Evolutionary conservation across 2,888 invertebrate genomes (phyloP).

Genomic region (Trachelus stipa): DNA sequence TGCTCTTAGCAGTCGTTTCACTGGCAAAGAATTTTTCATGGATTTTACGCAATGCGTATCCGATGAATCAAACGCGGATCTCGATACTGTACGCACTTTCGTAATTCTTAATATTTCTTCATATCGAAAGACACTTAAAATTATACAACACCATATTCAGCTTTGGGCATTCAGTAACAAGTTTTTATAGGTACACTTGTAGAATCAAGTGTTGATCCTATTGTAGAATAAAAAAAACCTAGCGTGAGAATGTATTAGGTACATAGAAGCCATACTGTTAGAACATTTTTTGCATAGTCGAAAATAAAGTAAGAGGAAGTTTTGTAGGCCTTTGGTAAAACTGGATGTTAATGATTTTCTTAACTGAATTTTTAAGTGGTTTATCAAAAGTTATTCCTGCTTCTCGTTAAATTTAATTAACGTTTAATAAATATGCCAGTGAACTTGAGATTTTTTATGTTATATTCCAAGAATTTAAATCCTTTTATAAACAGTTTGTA

Average conservation of each 20-base stretch:
- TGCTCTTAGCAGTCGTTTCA: conserved; percentile 16
- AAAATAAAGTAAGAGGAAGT: background rate
- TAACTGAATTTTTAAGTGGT: background rate
- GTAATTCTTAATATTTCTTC: background rate
- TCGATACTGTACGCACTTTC: background rate
- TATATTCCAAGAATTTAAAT: background rate
- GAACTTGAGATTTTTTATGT: background rate
- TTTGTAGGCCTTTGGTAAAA: background rate
- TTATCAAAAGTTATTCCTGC: background rate
- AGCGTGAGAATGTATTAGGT: background rate
- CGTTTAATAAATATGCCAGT: background rate
- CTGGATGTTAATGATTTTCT: background rate
- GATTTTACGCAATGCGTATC: conserved; percentile 36
- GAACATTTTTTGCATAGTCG: background rate
- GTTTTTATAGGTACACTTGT: background rate
- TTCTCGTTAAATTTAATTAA: background rate
- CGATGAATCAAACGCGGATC: conserved; percentile 46
- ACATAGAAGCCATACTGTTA: background rate
- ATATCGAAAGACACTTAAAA: background rate
- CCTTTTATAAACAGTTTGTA: background rate
- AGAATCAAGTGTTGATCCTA: no score
- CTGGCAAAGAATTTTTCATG: conserved; percentile 31
- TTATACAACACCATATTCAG: background rate
- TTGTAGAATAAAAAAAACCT: background rate
- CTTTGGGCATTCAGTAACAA: background rate